phyloP scores from a whole-genome alignment of 2,888 invertebrate genomes.

The Biston stratarius region DNA sequence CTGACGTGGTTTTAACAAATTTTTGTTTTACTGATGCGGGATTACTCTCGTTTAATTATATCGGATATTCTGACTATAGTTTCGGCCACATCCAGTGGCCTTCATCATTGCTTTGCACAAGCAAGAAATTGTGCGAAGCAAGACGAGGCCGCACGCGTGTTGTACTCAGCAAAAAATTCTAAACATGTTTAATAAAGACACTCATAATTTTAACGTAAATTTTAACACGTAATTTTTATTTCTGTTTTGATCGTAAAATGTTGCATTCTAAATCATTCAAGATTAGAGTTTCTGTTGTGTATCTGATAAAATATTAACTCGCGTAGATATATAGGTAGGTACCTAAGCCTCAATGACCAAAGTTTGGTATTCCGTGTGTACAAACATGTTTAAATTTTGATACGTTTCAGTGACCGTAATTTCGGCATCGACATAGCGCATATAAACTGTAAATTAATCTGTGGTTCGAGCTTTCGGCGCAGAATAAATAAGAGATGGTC shows the following conservation, averaged over 20 bases:
- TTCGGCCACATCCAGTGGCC: no score
- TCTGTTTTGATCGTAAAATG: background rate
- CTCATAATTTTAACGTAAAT: background rate
- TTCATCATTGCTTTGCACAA: no score
- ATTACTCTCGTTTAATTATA: no score
- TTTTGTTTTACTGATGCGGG: no score
- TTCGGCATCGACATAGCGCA: background rate
- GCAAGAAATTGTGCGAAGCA: no score
- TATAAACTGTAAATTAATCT: background rate
- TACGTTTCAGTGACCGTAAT: conserved; percentile 15
- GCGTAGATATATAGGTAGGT: no score
- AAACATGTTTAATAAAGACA: no score
- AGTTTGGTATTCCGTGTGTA: background rate
- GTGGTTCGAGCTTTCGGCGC: background rate
- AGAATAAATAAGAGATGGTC: conserved; percentile 2
- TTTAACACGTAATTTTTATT: background rate
- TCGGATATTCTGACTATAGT: no score
- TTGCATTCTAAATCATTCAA: background rate
- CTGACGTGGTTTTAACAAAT: no score
- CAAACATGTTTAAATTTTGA: conserved; percentile 2
- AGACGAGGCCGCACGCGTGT: no score
- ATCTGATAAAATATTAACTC: background rate
- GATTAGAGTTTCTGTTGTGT: background rate
- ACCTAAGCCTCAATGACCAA: background rate
- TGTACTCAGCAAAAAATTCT: no score